Percentiles rank a stretch among this genome's conserved stretches.
These are phyloP conservation scores for Hipposideros larvatus DNA, from an alignment of 2,797 vertebrate genomes.

Conservation along the genomic window DNA sequence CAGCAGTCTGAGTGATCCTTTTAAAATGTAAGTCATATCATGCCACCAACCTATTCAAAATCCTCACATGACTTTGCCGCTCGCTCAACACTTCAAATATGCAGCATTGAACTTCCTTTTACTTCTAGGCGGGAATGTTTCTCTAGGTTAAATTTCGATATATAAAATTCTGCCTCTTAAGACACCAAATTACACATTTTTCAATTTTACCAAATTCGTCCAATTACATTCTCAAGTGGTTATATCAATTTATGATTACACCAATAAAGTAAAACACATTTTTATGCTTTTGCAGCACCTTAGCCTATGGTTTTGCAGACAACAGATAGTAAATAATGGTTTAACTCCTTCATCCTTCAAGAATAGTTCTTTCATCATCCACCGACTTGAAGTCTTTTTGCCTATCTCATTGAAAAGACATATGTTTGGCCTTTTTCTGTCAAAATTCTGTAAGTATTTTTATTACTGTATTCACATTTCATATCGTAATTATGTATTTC, in stretches of 20 bases:
- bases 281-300: background rate
- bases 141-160: background rate
- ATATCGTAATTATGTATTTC: background rate
- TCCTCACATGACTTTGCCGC: background rate
- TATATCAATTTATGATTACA: background rate
- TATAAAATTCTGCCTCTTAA: background rate
- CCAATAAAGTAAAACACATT: background rate
- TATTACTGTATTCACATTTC: background rate
- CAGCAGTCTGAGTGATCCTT: background rate
- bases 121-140: background rate
- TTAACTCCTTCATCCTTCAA: background rate
- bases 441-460: background rate
- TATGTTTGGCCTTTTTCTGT: background rate
- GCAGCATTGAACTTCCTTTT: background rate
- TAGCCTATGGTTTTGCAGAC: background rate
- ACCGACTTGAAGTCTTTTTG: background rate
- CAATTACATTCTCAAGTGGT: background rate
- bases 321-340: background rate
- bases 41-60: background rate
- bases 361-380: background rate
- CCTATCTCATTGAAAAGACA: background rate
- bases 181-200: background rate
- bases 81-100: background rate
- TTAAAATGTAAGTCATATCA: background rate
- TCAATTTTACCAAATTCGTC: background rate